These are phyloP conservation scores for Campaea margaritaria DNA, from an alignment of 2,888 invertebrate species.

Conservation along the genomic window DNA sequence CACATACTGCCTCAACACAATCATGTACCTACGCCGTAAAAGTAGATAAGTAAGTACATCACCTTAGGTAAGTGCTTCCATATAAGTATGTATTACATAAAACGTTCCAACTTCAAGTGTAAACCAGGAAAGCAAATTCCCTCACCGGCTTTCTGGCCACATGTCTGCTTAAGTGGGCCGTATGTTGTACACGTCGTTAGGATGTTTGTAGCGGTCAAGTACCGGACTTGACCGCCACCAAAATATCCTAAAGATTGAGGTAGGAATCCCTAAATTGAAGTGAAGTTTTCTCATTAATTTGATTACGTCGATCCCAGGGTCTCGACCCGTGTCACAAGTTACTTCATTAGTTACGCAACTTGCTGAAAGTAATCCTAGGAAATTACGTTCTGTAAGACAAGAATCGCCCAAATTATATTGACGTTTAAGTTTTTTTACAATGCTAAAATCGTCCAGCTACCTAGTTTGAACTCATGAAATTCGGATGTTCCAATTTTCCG, in stretches of 20 bases:
- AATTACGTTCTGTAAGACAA: constrained; percentile 81
- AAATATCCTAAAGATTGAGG: constrained; percentile 80
- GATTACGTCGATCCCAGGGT: constrained; percentile 82
- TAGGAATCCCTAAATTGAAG: constrained; percentile 82
- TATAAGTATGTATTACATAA: background rate
- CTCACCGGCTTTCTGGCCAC: constrained; percentile 16
- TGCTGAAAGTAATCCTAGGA: constrained; percentile 79
- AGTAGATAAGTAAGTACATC: background rate
- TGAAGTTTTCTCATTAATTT: constrained; percentile 85
- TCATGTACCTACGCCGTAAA: background rate
- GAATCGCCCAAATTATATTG: constrained; percentile 73
- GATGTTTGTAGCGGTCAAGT: constrained; percentile 54
- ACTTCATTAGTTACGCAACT: constrained; percentile 84
- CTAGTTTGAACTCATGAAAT: constrained; percentile 12
- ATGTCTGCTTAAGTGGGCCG: constrained; percentile 37
- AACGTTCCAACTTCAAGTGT: constrained; percentile 1
- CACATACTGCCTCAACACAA: background rate
- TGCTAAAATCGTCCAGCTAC: constrained; percentile 13
- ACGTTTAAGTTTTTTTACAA: constrained; percentile 42
- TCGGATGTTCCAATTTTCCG: constrained; percentile 18
- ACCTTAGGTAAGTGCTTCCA: background rate
- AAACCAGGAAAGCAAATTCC: constrained; percentile 16
- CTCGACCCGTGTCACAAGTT: constrained; percentile 84
- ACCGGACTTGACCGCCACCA: constrained; percentile 73
- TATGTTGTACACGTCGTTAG: constrained; percentile 54